Base-by-base conservation (phyloP, 2,797 vertebrate genomes). In the Streptopelia turtur region DNA sequence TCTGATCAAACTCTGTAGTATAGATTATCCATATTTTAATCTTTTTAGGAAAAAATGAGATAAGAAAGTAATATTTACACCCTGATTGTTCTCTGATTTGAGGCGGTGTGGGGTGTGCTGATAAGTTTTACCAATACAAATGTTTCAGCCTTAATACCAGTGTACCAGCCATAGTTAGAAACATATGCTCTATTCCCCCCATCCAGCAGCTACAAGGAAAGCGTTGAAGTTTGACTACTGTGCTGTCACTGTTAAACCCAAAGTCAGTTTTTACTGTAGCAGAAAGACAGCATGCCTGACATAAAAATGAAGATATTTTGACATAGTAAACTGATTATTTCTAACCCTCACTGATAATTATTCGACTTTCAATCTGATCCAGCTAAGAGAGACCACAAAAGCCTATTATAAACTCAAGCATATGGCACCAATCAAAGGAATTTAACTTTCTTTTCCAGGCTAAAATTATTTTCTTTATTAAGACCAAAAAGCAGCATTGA, bases 261-360 rank as follows among this genome's bases (percentile, higher is more conserved):
- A 47, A 78, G 65, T 82, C 5, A 3, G 28, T 69, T 91, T 92
- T 88, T 69, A 89, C 30, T 50, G 11, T 30, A 71, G 4, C 7
- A 85, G 47, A 89, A 87, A 87, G 82, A 83, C 49, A 75, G 82
- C 27, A 60, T 2, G 1, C 94, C 31, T 85, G 87, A 91, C 71
- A 83, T 55, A 43, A 89, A 95, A 81, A 79, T 33, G 14, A 90
- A 94, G 84, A 60, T 83, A 68, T 88, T 95, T 94, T 94, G 91
- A 91, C 91, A 88, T 41, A 43, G 59, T 17, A 76, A 93, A 91
- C 52, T 64, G 59, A 87, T 83, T 68, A 66, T 88, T 91, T 93
- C 84, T 92, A 88, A 65, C 39, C 39, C 60, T 81, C 50, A 76
- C 49, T 76, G 76, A 79, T 92, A 90, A 85, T 90, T 95, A 93